These are phyloP conservation scores for Entomobrya multifasciata DNA, from an alignment of 2,888 invertebrate genomes.

Conservation along the genomic window DNA sequence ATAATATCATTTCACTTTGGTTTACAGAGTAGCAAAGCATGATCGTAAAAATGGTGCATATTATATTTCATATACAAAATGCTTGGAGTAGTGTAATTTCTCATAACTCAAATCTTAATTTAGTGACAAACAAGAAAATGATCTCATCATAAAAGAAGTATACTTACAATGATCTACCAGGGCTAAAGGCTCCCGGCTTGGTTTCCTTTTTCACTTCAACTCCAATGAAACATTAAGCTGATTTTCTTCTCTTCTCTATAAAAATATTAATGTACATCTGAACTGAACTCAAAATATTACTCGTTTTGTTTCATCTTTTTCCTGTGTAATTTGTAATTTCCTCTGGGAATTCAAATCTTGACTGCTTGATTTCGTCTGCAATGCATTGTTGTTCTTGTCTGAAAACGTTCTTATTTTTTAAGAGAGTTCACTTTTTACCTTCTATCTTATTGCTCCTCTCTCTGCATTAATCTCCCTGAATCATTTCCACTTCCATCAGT, in stretches of 20 bases:
- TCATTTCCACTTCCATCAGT: slow-evolving; percentile 62
- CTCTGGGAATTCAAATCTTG: slow-evolving; percentile 68
- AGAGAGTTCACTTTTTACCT: slow-evolving; percentile 13
- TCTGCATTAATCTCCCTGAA: slow-evolving; percentile 64
- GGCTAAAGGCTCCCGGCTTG: slow-evolving; percentile 30
- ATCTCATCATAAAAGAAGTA: too few relatives aligned
- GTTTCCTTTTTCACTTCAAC: slow-evolving; percentile 22
- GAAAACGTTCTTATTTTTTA: slow-evolving; percentile 26
- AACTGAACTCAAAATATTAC: slow-evolving; percentile 41
- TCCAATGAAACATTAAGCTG: slow-evolving; percentile 42
- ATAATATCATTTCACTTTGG: slow-evolving; percentile 17
- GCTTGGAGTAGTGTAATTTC: too few relatives aligned
- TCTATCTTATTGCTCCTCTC: slow-evolving; percentile 24
- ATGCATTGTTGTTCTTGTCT: slow-evolving; percentile 50
- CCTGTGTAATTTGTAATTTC: slow-evolving; percentile 68
- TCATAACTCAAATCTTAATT: too few relatives aligned
- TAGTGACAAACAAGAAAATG: too few relatives aligned
- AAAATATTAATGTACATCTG: slow-evolving; percentile 20
- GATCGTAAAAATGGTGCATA: background rate
- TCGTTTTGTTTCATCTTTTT: slow-evolving; percentile 62
- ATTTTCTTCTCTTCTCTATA: background rate
- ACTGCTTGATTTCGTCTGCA: slow-evolving; percentile 53
- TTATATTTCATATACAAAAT: too few relatives aligned
- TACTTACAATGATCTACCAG: too few relatives aligned
- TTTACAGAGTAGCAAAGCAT: too few relatives aligned